Conservation (phyloP, 2,888 invertebrate genomes). For the Myopa tessellatipennis region DNA sequence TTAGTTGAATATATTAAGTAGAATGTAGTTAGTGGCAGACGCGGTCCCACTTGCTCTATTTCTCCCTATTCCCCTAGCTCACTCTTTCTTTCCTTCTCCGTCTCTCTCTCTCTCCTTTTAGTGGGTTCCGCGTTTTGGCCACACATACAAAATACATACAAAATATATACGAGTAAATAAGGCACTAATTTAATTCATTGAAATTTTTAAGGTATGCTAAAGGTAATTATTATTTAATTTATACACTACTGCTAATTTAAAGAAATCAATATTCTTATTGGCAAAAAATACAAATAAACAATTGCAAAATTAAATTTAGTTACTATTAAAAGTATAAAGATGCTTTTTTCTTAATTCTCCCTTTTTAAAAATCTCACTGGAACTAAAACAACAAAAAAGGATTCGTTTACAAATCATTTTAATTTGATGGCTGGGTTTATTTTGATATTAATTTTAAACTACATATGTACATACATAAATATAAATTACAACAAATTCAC, state of each 20-base stretch:
- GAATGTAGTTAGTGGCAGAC: constrained; percentile 45
- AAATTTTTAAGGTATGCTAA: constrained; percentile 48
- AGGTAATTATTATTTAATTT: constrained; percentile 52
- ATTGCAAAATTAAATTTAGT: constrained; percentile 36
- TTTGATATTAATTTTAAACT: constrained; percentile 13
- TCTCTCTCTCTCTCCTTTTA: background rate
- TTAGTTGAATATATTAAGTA: constrained; percentile 59
- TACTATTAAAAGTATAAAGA: constrained; percentile 22
- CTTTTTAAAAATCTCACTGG: background rate
- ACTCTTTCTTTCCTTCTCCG: no score
- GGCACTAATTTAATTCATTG: constrained; percentile 47
- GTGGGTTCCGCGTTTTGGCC: constrained; percentile 21
- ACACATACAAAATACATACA: constrained; percentile 2
- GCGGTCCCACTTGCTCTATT: background rate
- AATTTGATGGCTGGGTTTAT: background rate
- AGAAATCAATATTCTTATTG: constrained; percentile 47
- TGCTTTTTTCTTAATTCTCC: background rate
- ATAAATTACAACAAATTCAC: constrained; percentile 26
- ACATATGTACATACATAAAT: no score
- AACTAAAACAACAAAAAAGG: background rate
- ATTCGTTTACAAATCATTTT: no score
- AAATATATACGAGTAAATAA: constrained; percentile 42
- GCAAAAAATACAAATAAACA: constrained; percentile 44
- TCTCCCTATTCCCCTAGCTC: no score
- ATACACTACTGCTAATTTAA: constrained; percentile 47